Conservation (phyloP, 2,888 invertebrate genomes). For the Callosobruchus maculatus region DNA sequence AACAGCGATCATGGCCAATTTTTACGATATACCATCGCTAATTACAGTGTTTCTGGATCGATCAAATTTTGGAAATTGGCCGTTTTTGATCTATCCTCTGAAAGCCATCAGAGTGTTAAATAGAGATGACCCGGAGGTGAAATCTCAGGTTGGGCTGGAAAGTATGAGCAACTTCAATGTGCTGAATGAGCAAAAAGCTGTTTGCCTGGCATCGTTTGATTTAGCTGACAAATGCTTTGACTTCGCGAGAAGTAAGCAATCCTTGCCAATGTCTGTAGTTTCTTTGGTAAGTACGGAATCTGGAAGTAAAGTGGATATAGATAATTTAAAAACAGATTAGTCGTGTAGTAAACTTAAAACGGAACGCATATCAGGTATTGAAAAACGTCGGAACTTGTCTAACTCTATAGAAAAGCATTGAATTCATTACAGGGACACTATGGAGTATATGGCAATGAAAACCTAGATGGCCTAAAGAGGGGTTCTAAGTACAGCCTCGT, state of each 20-base stretch:
- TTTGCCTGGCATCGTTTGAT: conserved; percentile 58
- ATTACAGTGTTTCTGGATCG: conserved; percentile 52
- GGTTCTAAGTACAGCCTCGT: too few relatives aligned
- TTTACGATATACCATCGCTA: conserved; percentile 53
- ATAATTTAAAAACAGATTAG: too few relatives aligned
- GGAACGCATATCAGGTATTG: too few relatives aligned
- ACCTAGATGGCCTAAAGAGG: too few relatives aligned
- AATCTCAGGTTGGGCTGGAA: conserved; percentile 51
- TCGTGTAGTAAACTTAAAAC: too few relatives aligned
- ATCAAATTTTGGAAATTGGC: conserved; percentile 31
- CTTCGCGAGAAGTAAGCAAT: conserved; percentile 58
- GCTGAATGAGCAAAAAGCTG: conserved; percentile 55
- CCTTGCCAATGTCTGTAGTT: conserved; percentile 57
- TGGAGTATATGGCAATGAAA: too few relatives aligned
- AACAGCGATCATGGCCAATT: conserved; percentile 56
- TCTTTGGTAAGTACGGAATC: conserved; percentile 47
- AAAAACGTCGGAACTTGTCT: too few relatives aligned
- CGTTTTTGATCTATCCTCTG: conserved; percentile 34
- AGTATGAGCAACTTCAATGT: conserved; percentile 57
- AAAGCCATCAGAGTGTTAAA: conserved; percentile 42
- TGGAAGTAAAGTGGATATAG: too few relatives aligned
- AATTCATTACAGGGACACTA: too few relatives aligned
- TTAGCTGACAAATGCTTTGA: conserved; percentile 58
- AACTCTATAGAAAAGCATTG: too few relatives aligned
- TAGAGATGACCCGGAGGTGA: conserved; percentile 51